These are phyloP conservation scores for Corythornis leucogaster DNA, from an alignment of 2,797 vertebrate species.

Conservation along the genomic window DNA sequence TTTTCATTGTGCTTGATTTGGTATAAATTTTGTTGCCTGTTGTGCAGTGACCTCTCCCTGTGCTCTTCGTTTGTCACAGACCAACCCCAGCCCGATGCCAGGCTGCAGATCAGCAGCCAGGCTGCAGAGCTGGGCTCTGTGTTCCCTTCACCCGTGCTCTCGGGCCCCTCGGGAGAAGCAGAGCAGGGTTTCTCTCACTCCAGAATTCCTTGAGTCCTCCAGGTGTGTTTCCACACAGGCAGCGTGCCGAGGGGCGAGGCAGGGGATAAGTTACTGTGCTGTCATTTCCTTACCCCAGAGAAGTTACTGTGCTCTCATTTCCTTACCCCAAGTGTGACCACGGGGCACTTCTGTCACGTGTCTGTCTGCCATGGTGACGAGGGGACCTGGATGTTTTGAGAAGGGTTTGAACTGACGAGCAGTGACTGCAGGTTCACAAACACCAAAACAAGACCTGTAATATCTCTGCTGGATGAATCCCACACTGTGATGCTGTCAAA, in stretches of 20 bases:
- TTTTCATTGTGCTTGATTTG: not conserved
- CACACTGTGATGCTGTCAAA: not conserved
- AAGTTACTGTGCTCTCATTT: fast-evolving
- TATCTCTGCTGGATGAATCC: not conserved
- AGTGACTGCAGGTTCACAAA: not conserved
- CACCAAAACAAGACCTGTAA: not conserved
- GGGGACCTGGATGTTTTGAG: not conserved
- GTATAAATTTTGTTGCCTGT: not conserved
- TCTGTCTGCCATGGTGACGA: fast-evolving
- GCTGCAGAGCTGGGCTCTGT: not conserved
- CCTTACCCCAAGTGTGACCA: too few relatives aligned
- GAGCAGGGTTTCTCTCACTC: not conserved
- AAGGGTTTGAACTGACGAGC: not conserved
- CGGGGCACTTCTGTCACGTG: fast-evolving
- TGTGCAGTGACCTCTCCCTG: not conserved
- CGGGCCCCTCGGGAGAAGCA: not conserved
- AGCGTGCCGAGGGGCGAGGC: fast-evolving
- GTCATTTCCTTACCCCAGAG: not conserved
- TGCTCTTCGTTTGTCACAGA: not conserved
- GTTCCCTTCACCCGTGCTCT: not conserved
- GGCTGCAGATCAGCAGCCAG: not conserved
- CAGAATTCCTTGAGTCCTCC: not conserved
- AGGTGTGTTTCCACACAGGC: fast-evolving
- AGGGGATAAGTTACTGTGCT: fast-evolving
- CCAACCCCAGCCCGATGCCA: not conserved